A percentile compares a stretch with the other conserved stretches of the same genome.
phyloP scores from a whole-genome alignment of 2,113 vertebrate species.

The Poeciliopsis retropinna region DNA sequence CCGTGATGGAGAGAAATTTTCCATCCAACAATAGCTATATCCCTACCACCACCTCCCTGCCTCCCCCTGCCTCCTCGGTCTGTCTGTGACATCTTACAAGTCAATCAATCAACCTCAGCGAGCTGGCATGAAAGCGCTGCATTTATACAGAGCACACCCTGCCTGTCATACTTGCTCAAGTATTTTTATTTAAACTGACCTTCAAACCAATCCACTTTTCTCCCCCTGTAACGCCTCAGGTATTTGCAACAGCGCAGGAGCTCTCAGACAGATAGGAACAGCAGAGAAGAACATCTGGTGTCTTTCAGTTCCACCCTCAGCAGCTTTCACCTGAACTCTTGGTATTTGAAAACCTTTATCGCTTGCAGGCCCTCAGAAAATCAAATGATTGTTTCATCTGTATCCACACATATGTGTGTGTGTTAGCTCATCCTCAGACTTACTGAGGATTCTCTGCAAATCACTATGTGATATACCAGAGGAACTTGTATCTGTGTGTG shows the following conservation, averaged over 20 bases:
- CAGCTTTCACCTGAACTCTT: conserved; percentile 57
- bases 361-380: conserved; percentile 49
- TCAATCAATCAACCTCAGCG: conserved; percentile 82
- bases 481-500: background rate
- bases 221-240: conserved; percentile 56
- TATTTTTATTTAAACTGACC: conserved; percentile 82
- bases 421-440: conserved; percentile 12
- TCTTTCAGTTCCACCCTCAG: conserved; percentile 69
- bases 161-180: conserved; percentile 78
- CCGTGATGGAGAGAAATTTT: background rate
- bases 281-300: conserved; percentile 69
- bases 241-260: conserved; percentile 61
- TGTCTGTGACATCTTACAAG: conserved; percentile 86
- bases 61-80: conserved; percentile 50
- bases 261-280: conserved; percentile 43
- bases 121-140: conserved; percentile 76
- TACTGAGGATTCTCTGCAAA: background rate
- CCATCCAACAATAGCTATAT: conserved; percentile 35
- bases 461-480: background rate
- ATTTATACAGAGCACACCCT: conserved; percentile 81
- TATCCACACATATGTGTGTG: conserved; percentile 26
- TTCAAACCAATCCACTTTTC: conserved; percentile 77
- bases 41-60: conserved; percentile 55
- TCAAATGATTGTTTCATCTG: conserved; percentile 53
- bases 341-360: conserved; percentile 46